Base-by-base conservation (phyloP, 1,140 invertebrate genomes). In the Myzus persicae region DNA sequence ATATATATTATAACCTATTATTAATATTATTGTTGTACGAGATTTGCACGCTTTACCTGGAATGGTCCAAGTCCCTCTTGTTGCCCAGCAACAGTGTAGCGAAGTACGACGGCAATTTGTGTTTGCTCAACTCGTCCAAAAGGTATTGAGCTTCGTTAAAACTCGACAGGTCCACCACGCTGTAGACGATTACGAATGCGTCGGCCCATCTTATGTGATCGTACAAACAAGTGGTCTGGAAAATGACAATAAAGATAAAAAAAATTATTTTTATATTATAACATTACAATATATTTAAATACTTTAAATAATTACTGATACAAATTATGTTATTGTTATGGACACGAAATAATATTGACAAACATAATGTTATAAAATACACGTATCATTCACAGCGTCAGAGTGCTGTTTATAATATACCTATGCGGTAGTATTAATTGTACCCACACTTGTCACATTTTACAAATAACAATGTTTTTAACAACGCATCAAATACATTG, bases 111-210 rank as follows among this genome's bases (percentile, higher is more conserved):
- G 97, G 96, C 93, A 97, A 95, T 93, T 97, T 96, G 59, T 97
- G 96, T 94, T 97, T 96, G 91, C 96, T 96, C 91, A 98, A 95
- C 93, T 97, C 96, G 90, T 97, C 96, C n/a, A 98, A 95, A 48
- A 97, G 95, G 94, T 96, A 96, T n/a, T 96, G 96, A 0, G 97
- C 97, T 94, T 97, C 96, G 91, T 97, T 95, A 95, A 98, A 98
- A 92, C 97, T 97, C 22, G 96, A 96, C 94, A 96, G 96, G 95
- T 97, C 97, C 94, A 96, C 97, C 42, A 98, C 97, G 84, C 97
- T 97, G 95, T 98, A 98, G n/a, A 98, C 97, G 91, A 98, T 96
- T 11, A 98, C 97, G 95, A 98, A 98, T 2, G 97, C 97, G 94
- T 98, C 97, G 22, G 97, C 97, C 97, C 98, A 98, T 94, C 96